Percentiles rank a stretch among this genome's conserved stretches.
phyloP scores from a whole-genome alignment of 2,888 invertebrate genomes.

The Archips crataeganus region DNA sequence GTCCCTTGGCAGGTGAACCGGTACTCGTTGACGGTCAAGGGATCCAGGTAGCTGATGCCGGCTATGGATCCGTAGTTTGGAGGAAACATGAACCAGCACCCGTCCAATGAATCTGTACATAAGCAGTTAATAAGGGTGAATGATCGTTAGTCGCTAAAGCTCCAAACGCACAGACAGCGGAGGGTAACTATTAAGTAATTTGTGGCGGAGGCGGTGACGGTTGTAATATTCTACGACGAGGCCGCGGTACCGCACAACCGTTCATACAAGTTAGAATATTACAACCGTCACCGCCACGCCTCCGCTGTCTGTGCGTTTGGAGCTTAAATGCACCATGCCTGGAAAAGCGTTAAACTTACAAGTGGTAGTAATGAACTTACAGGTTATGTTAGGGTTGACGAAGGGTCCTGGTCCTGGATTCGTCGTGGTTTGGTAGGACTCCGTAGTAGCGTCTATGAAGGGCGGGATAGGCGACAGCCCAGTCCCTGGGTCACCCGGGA shows the following conservation, averaged over 20 bases:
- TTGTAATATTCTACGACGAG: too few relatives aligned
- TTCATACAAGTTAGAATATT: too few relatives aligned
- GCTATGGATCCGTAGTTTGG: conserved; percentile 82
- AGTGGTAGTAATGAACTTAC: conserved; percentile 54
- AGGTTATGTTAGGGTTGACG: conserved; percentile 60
- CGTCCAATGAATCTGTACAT: conserved; percentile 68
- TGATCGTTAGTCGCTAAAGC: too few relatives aligned
- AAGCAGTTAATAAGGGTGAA: too few relatives aligned
- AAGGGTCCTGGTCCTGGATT: not conserved
- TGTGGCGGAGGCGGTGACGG: too few relatives aligned
- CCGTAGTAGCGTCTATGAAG: conserved; percentile 59
- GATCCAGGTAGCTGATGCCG: conserved; percentile 77
- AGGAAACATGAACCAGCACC: conserved; percentile 80
- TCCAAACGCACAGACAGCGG: too few relatives aligned
- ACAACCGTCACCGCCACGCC: too few relatives aligned
- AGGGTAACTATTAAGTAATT: too few relatives aligned
- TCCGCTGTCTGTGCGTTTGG: too few relatives aligned
- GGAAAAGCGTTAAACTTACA: too few relatives aligned
- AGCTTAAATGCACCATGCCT: too few relatives aligned
- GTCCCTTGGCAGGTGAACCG: conserved; percentile 73
- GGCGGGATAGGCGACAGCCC: conserved; percentile 73
- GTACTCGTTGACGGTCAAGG: conserved; percentile 74
- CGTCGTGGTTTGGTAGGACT: conserved; percentile 1
- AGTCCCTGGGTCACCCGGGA: conserved; percentile 75
- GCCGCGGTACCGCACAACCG: too few relatives aligned